phyloP scores from a whole-genome alignment of 1,140 invertebrate species.

The Drosophila quadrilineata region DNA sequence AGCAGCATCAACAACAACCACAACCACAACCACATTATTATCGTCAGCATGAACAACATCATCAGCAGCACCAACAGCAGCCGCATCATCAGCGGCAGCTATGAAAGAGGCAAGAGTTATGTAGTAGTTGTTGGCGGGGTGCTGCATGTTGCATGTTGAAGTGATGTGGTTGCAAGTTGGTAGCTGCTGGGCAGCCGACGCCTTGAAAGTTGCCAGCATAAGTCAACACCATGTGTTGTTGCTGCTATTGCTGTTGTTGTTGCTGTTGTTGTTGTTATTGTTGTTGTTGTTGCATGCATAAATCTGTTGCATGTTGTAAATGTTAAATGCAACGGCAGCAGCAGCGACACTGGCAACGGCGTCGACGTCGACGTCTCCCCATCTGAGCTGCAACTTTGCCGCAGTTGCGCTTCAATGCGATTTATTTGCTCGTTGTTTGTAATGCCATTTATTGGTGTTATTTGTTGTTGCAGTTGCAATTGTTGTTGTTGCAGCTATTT shows the following conservation, averaged over 20 bases:
- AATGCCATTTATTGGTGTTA: constrained; percentile 71
- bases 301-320: constrained; percentile 76
- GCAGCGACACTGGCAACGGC: constrained; percentile 12
- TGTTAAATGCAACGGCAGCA: constrained; percentile 60
- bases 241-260: not conserved
- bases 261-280: constrained; percentile 24
- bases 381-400: constrained; percentile 56
- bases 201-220: constrained; percentile 50
- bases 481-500: constrained; percentile 20
- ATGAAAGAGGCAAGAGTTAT: constrained; percentile 30
- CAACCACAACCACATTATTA: no score
- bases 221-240: constrained; percentile 65
- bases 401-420: constrained; percentile 72
- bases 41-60: constrained; percentile 12
- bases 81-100: constrained; percentile 40
- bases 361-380: constrained; percentile 32
- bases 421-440: constrained; percentile 76
- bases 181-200: constrained; percentile 30
- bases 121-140: not conserved
- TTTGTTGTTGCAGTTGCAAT: constrained; percentile 24
- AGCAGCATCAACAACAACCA: no score
- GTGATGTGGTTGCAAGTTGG: constrained; percentile 23
- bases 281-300: constrained; percentile 61
- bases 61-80: constrained; percentile 35
- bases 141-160: constrained; percentile 61